A percentile compares a stretch with the other conserved stretches of the same genome.
These are phyloP conservation scores for Cassiopea xamachana DNA, from an alignment of 30 jellyfish, hydroid and myxozoan species.

Conservation along the genomic window DNA sequence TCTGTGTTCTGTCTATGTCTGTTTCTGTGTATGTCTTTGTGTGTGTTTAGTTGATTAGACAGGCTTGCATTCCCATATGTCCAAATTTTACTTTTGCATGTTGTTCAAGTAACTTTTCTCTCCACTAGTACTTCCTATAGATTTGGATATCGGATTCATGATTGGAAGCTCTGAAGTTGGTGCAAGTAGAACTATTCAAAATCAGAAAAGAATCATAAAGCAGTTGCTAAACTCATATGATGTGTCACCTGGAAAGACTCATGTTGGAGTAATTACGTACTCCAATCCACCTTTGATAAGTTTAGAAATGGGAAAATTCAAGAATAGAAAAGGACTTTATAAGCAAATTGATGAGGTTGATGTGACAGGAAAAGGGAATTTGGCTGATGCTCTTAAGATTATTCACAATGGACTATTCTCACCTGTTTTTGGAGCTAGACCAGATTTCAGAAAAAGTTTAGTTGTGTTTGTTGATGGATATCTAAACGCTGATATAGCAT, in stretches of 20 bases:
- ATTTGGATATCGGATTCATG: conserved; percentile 76
- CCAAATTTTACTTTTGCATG: no score
- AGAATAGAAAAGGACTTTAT: conserved; percentile 6
- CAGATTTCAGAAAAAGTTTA: conserved; percentile 58
- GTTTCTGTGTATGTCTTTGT: no score
- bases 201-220: conserved; percentile 53
- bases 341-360: conserved; percentile 2
- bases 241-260: conserved; percentile 70
- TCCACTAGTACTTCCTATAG: conserved; percentile 13
- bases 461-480: conserved; percentile 60
- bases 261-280: conserved; percentile 70
- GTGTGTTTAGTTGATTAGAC: no score
- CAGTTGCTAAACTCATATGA: conserved; percentile 74
- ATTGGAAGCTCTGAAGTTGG: conserved; percentile 53
- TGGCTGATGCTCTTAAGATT: conserved; percentile 13
- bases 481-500: conserved; percentile 22
- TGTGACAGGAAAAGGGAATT: background rate
- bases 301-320: conserved; percentile 41
- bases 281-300: conserved; percentile 35
- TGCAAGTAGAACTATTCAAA: conserved; percentile 29
- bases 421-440: conserved; percentile 77
- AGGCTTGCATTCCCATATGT: no score
- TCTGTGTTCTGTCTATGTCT: no score
- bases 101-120: background rate
- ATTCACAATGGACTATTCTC: conserved; percentile 44